Evolutionary conservation across 2,888 invertebrate genomes (phyloP).

Genomic region (Amorpha juglandis): DNA sequence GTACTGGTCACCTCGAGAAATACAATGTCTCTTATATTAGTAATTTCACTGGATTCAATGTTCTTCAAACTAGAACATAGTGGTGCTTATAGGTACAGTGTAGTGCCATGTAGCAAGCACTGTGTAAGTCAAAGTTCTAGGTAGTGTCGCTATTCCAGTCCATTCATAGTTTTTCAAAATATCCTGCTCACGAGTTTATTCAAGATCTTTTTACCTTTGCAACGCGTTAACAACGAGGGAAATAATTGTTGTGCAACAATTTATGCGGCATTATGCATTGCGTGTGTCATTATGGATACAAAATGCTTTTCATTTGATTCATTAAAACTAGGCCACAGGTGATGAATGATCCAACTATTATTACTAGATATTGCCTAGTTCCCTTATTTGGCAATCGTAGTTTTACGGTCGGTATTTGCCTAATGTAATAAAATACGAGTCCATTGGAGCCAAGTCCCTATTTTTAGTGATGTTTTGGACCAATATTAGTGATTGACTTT

Average conservation of each 20-base stretch:
- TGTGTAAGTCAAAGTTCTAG: neutral
- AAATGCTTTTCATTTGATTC: constrained; percentile 28
- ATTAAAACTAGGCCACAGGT: constrained; percentile 4
- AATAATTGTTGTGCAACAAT: constrained; percentile 16
- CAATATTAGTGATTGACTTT: no score
- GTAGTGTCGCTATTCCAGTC: neutral
- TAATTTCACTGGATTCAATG: no score
- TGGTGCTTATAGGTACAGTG: no score
- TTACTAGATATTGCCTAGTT: constrained; percentile 27
- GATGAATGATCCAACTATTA: constrained; percentile 17
- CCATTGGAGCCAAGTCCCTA: no score
- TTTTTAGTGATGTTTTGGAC: no score
- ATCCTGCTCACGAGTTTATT: neutral
- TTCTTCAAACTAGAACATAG: no score
- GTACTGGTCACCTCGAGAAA: no score
- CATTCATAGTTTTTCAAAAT: neutral
- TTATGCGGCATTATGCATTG: constrained; percentile 1
- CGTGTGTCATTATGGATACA: constrained; percentile 25
- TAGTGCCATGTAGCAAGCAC: neutral
- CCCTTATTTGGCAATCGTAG: neutral
- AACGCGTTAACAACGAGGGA: neutral
- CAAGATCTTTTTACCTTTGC: neutral
- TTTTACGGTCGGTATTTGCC: neutral
- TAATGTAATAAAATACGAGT: no score
- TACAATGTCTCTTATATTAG: no score